Percentiles rank a stretch among this genome's conserved stretches.
These are phyloP conservation scores for Thymelicus lineola DNA, from an alignment of 2,888 invertebrate genomes.

Conservation along the genomic window DNA sequence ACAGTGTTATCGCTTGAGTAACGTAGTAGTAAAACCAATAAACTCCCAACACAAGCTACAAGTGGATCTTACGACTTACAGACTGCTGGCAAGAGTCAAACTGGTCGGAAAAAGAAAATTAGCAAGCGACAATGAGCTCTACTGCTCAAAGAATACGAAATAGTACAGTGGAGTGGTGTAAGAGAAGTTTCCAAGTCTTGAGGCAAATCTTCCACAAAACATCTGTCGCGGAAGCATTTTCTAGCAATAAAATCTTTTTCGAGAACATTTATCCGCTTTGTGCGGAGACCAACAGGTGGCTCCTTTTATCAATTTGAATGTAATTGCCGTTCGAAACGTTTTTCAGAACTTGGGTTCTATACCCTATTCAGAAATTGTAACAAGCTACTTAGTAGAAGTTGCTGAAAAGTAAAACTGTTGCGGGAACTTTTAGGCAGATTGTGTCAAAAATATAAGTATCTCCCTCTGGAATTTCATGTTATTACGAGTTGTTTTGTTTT, in stretches of 20 bases:
- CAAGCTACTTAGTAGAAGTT: slow-evolving; percentile 40
- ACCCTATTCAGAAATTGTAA: slow-evolving; percentile 42
- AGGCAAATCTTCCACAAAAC: slow-evolving; percentile 68
- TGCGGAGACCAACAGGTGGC: slow-evolving; percentile 74
- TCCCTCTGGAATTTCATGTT: not conserved
- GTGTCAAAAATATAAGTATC: not conserved
- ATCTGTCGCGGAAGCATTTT: slow-evolving; percentile 66
- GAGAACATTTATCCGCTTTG: slow-evolving; percentile 60
- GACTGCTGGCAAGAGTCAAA: slow-evolving; percentile 54
- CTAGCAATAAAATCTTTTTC: slow-evolving; percentile 76
- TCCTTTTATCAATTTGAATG: slow-evolving; percentile 75
- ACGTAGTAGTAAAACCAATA: slow-evolving; percentile 44
- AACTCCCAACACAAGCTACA: slow-evolving; percentile 35
- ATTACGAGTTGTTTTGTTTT: no score
- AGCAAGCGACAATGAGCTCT: slow-evolving; percentile 49
- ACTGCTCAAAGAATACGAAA: slow-evolving; percentile 54
- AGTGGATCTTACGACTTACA: slow-evolving; percentile 42
- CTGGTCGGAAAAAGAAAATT: slow-evolving; percentile 43
- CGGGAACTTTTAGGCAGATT: slow-evolving; percentile 21
- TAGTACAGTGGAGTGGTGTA: slow-evolving; percentile 49
- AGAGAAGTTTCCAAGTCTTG: slow-evolving; percentile 63
- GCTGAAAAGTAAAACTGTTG: slow-evolving; percentile 26
- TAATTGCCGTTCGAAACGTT: slow-evolving; percentile 68
- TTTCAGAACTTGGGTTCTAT: slow-evolving; percentile 43
- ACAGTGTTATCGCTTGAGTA: slow-evolving; percentile 67